These are phyloP conservation scores for Agapornis roseicollis DNA, from an alignment of 2,113 vertebrate genomes.

Conservation along the genomic window DNA sequence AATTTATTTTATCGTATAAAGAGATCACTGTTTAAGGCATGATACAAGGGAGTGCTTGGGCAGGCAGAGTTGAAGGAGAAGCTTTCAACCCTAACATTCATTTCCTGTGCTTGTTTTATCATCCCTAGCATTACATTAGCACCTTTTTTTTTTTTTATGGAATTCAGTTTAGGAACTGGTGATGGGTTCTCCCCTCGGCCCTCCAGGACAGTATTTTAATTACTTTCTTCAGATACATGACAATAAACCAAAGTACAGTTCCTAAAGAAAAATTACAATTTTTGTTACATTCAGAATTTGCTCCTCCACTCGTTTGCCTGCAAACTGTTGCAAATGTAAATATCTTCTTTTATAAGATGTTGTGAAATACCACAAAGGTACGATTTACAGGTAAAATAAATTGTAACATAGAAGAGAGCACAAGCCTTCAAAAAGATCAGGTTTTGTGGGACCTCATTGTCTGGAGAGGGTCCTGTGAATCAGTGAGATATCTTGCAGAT, in stretches of 20 bases:
- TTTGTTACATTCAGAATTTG: background rate
- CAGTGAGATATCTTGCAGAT: background rate
- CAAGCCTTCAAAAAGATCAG: background rate
- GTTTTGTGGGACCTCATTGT: background rate
- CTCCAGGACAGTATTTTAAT: slow-evolving; percentile 39
- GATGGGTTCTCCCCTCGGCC: slow-evolving; percentile 32
- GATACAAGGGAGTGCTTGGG: background rate
- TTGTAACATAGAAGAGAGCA: background rate
- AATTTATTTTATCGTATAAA: background rate
- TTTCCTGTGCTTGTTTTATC: slow-evolving; percentile 62
- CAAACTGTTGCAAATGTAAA: background rate
- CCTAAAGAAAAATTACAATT: background rate
- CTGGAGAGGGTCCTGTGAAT: background rate
- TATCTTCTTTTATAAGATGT: background rate
- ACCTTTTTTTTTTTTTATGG: slow-evolving; percentile 2
- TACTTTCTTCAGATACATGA: slow-evolving; percentile 39
- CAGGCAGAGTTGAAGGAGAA: slow-evolving; percentile 17
- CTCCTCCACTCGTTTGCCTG: background rate
- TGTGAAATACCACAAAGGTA: background rate
- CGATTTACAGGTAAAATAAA: background rate
- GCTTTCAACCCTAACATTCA: slow-evolving; percentile 28
- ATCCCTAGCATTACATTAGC: slow-evolving; percentile 23
- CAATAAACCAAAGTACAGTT: slow-evolving; percentile 7
- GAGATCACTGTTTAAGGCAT: background rate
- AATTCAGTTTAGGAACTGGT: slow-evolving; percentile 26